Evolutionary conservation across 1,140 invertebrate genomes (phyloP).

Genomic region (Scaptomyza graminum): DNA sequence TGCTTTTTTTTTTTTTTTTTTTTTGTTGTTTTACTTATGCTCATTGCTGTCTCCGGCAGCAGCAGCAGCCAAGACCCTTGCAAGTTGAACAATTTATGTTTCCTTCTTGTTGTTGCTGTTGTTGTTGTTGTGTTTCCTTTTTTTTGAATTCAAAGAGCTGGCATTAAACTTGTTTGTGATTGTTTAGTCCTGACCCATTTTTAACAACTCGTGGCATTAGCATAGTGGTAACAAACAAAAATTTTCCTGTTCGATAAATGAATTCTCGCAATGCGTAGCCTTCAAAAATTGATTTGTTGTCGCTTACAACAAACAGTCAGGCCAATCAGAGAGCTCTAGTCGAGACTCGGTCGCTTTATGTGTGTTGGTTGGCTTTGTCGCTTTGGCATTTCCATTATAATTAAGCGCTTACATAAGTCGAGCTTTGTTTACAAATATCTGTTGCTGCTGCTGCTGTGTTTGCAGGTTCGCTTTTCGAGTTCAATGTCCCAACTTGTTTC

Average conservation of each 20-base stretch:
- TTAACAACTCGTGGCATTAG: neutral
- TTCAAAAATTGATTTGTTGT: constrained; percentile 13
- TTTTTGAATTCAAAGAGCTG: too few species aligned
- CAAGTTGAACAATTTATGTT: constrained; percentile 61
- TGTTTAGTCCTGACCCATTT: constrained; percentile 46
- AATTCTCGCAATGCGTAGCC: constrained; percentile 33
- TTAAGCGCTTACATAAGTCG: constrained; percentile 72
- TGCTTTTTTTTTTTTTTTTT: constrained; percentile 31
- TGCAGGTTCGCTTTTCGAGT: constrained; percentile 72
- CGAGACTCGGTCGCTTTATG: constrained; percentile 14
- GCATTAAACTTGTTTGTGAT: constrained; percentile 23
- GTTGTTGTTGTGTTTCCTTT: too few species aligned
- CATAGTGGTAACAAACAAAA: neutral
- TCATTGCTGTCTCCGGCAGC: neutral
- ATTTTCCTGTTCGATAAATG: neutral
- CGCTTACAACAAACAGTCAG: constrained; percentile 13
- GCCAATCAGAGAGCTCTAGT: constrained; percentile 6
- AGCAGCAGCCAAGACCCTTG: constrained; percentile 46
- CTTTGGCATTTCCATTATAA: constrained; percentile 77
- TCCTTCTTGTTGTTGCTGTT: constrained; percentile 38
- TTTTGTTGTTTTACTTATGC: constrained; percentile 12
- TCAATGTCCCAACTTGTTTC: constrained; percentile 69
- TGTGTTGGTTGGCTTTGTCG: constrained; percentile 39
- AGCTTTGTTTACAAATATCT: constrained; percentile 74
- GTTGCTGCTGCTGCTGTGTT: constrained; percentile 21